Evolutionary conservation across 1,140 invertebrate species (phyloP).

Genomic region (Palaemon carinicauda): DNA sequence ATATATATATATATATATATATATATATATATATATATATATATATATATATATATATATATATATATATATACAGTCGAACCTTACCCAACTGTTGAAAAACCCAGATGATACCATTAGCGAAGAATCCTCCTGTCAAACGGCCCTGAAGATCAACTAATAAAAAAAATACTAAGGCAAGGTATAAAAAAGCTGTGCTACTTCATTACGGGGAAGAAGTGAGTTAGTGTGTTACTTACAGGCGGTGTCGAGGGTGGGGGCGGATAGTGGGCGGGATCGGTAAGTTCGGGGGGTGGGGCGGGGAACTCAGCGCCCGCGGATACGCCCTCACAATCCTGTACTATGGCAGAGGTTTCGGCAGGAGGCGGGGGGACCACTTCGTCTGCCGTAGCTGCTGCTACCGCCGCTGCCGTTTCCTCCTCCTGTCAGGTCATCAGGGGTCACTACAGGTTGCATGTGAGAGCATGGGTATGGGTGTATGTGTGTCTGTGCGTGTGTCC

Average conservation of each 20-base stretch:
- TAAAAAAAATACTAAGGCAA: too few relatives aligned
- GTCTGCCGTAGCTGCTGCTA: not conserved
- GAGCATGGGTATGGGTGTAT: not conserved
- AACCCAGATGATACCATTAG: too few relatives aligned
- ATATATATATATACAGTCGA: not conserved
- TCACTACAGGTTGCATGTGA: constrained; percentile 6
- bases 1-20: constrained; percentile 3
- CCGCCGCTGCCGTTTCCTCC: not conserved
- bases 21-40: constrained; percentile 6
- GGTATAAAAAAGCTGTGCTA: too few relatives aligned
- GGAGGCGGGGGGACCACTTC: not conserved
- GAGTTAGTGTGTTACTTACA: constrained; percentile 16
- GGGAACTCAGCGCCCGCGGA: constrained; percentile 48
- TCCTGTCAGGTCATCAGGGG: constrained; percentile 28
- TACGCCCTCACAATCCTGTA: constrained; percentile 15
- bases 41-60: not conserved
- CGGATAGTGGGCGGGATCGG: constrained; percentile 42
- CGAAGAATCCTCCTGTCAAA: too few relatives aligned
- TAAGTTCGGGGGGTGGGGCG: constrained; percentile 46
- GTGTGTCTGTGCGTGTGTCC: too few relatives aligned
- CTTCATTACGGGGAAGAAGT: too few relatives aligned
- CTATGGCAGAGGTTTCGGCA: not conserved
- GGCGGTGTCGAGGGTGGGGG: constrained; percentile 40
- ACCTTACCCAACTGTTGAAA: too few relatives aligned
- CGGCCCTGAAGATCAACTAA: too few relatives aligned